These are phyloP conservation scores for Hyles vespertilio DNA, from an alignment of 1,140 invertebrate species.

Conservation along the genomic window DNA sequence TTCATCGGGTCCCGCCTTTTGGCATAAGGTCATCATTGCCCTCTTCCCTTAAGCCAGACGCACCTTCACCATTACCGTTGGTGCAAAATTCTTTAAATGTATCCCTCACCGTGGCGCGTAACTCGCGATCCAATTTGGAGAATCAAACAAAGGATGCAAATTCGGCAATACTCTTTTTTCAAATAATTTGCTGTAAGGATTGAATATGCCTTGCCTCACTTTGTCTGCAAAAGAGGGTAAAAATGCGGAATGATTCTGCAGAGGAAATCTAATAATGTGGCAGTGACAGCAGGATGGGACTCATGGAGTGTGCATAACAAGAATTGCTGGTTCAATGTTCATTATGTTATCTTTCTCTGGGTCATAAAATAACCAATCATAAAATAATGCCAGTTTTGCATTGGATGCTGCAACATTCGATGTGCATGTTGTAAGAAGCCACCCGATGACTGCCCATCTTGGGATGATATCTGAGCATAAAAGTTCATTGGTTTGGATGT, in stretches of 20 bases:
- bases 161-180: slow-evolving; percentile 95
- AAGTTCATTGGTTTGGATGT: slow-evolving; percentile 97
- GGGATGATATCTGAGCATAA: slow-evolving; percentile 98
- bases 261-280: slow-evolving; percentile 95
- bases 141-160: slow-evolving; percentile 94
- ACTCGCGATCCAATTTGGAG: slow-evolving; percentile 92
- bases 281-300: slow-evolving; percentile 97
- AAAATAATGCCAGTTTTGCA: slow-evolving; percentile 96
- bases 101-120: slow-evolving; percentile 89
- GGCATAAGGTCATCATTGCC: slow-evolving; percentile 67
- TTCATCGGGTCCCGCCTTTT: slow-evolving; percentile 76
- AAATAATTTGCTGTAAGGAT: slow-evolving; percentile 93
- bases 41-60: slow-evolving; percentile 69
- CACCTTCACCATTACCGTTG: slow-evolving; percentile 73
- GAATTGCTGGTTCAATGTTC: slow-evolving; percentile 99
- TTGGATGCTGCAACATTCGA: slow-evolving; percentile 95
- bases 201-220: slow-evolving; percentile 93
- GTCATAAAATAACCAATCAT: slow-evolving; percentile 98
- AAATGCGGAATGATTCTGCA: slow-evolving; percentile 97
- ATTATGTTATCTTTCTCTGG: slow-evolving; percentile 98
- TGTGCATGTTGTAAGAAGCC: slow-evolving; percentile 97
- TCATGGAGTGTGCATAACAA: slow-evolving; percentile 98
- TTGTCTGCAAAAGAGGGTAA: slow-evolving; percentile 88
- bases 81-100: slow-evolving; percentile 94
- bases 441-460: slow-evolving; percentile 98